A percentile compares a stretch with the other conserved stretches of the same genome.
phyloP scores from a whole-genome alignment of 2,888 invertebrate species.

The Idaea aversata region DNA sequence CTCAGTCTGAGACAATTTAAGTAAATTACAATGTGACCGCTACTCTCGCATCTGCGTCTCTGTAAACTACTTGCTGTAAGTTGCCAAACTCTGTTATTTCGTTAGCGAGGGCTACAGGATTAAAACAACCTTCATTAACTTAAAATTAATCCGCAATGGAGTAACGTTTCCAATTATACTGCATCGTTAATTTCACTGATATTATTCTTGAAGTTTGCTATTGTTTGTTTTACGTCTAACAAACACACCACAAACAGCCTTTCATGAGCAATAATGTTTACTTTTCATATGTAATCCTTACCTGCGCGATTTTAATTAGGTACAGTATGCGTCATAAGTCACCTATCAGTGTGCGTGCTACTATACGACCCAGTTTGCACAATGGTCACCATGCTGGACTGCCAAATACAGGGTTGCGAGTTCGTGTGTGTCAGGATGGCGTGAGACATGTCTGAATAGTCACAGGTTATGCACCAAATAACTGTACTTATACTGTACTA shows the following conservation, averaged over 20 bases:
- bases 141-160: constrained; percentile 8
- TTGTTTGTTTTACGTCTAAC: neutral
- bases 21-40: constrained; percentile 26
- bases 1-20: constrained; percentile 18
- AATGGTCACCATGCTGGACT: no score
- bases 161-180: constrained; percentile 3
- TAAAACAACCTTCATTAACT: constrained; percentile 19
- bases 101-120: constrained; percentile 16
- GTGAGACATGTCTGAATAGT: no score
- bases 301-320: neutral
- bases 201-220: neutral
- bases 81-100: constrained; percentile 24
- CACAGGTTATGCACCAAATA: no score
- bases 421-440: no score
- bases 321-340: no score
- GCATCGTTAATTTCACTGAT: constrained; percentile 8
- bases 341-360: no score
- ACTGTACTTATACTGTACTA: no score
- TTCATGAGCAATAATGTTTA: neutral
- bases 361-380: no score
- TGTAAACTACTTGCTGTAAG: constrained; percentile 21
- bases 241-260: neutral
- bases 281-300: neutral
- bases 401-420: no score
- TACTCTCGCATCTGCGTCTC: constrained; percentile 17